Conservation (phyloP, 2,797 vertebrate species). For the Sphenopsis melanotis region DNA sequence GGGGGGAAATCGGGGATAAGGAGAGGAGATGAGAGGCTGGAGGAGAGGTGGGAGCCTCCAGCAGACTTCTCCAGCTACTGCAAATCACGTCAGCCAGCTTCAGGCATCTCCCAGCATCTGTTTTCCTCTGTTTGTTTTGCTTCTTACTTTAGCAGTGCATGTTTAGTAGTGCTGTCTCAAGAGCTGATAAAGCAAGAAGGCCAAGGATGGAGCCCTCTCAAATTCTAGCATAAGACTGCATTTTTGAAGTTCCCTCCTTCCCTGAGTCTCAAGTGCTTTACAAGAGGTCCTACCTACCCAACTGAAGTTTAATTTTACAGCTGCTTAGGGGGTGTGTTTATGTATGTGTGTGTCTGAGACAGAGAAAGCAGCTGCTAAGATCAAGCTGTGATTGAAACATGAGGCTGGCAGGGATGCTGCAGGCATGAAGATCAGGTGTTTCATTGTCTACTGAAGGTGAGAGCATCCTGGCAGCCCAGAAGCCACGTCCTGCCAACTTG, state of each 20-base stretch:
- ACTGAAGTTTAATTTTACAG: neutral
- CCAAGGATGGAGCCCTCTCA: neutral
- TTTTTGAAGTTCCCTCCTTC: neutral
- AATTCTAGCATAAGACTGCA: neutral
- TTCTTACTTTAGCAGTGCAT: neutral
- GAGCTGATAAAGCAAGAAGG: neutral
- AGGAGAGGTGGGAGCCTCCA: neutral
- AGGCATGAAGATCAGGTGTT: rapidly evolving
- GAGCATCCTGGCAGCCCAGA: neutral
- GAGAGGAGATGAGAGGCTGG: neutral
- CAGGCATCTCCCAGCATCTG: neutral
- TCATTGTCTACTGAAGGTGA: neutral
- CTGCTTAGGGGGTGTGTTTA: neutral
- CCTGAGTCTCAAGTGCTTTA: neutral
- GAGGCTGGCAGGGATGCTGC: neutral
- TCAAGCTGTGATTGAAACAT: neutral
- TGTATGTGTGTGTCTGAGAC: neutral
- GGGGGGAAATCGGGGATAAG: neutral
- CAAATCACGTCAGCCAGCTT: neutral
- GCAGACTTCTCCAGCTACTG: neutral
- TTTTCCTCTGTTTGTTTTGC: neutral
- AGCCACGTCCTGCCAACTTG: neutral
- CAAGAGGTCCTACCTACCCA: neutral
- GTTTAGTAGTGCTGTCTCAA: neutral
- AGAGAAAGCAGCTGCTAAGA: neutral